phyloP scores from a whole-genome alignment of 2,888 invertebrate genomes.

The Pandemis corylana region DNA sequence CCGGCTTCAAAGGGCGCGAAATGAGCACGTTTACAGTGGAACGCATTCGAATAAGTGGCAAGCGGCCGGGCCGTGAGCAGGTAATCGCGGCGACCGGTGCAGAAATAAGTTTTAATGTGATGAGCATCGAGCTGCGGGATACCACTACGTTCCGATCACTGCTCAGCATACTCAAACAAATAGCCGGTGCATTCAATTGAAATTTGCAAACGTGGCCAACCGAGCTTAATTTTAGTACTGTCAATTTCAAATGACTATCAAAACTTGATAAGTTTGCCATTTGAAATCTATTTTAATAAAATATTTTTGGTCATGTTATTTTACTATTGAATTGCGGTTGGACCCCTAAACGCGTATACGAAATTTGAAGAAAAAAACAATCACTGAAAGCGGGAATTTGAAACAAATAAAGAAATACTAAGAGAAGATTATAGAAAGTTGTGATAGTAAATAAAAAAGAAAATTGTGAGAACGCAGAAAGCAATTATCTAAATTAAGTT shows the following conservation, averaged over 20 bases:
- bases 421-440: too few species aligned
- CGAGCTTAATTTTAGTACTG: too few species aligned
- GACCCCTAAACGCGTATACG: too few species aligned
- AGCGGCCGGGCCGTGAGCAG: conserved; percentile 60
- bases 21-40: conserved; percentile 76
- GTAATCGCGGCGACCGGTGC: conserved; percentile 71
- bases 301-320: too few species aligned
- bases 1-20: conserved; percentile 73
- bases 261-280: too few species aligned
- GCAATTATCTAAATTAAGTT: not conserved
- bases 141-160: conserved; percentile 36
- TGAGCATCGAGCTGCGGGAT: conserved; percentile 52
- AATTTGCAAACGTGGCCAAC: conserved; percentile 25
- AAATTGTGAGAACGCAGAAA: not conserved
- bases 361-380: too few species aligned
- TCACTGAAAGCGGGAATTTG: too few species aligned
- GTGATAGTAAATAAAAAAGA: too few species aligned
- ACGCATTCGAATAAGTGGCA: conserved; percentile 69
- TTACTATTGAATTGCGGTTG: too few species aligned
- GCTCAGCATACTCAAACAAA: conserved; percentile 21
- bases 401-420: too few species aligned
- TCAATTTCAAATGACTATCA: too few species aligned
- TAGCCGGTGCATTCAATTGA: conserved; percentile 21
- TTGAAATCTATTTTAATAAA: too few species aligned
- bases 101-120: conserved; percentile 71